Evolutionary conservation across 2,113 vertebrate genomes (phyloP).

Genomic region (Cavia aperea): DNA sequence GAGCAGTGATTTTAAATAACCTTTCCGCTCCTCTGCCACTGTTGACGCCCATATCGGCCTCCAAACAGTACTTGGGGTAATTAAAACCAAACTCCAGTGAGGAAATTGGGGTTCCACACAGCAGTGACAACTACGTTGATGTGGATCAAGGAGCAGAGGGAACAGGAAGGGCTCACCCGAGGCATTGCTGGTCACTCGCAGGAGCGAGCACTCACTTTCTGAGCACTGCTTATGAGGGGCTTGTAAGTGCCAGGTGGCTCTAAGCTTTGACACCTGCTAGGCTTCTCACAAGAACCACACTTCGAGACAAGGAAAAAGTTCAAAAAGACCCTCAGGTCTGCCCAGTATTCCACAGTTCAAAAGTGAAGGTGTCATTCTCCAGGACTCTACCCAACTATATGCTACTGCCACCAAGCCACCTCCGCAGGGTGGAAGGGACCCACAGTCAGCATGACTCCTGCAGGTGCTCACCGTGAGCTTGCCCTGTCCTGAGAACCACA

Average conservation of each 20-base stretch:
- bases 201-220: not conserved
- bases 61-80: not conserved
- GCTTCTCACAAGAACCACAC: not conserved
- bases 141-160: not conserved
- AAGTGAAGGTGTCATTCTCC: not conserved
- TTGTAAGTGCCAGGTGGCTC: not conserved
- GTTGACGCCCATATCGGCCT: not conserved
- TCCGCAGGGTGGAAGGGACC: not conserved
- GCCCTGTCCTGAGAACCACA: not conserved
- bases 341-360: not conserved
- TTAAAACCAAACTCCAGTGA: constrained; percentile 5
- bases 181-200: rapidly evolving
- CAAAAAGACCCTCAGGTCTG: not conserved
- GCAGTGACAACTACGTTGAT: not conserved
- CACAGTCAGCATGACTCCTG: not conserved
- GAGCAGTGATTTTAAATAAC: not conserved
- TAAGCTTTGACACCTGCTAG: not conserved
- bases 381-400: not conserved
- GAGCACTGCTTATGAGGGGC: not conserved
- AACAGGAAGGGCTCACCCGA: not conserved
- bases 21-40: not conserved
- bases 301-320: not conserved
- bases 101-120: not conserved
- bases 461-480: not conserved
- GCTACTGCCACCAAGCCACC: not conserved